Conservation (phyloP, 2,888 invertebrate genomes). For the Folsomia manolachei region DNA sequence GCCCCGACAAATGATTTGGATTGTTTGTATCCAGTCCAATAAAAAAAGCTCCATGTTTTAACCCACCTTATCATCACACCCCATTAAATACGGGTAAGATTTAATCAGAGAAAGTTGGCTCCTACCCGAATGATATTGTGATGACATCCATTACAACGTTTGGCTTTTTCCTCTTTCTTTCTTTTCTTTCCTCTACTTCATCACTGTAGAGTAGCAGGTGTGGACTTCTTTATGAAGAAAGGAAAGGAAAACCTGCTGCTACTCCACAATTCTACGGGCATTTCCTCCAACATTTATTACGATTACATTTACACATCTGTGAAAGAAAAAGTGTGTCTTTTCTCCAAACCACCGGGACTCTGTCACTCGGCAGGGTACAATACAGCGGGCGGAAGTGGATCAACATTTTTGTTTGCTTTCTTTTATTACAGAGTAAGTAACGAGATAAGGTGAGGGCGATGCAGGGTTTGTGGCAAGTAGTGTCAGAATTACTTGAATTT, state of each 20-base stretch:
- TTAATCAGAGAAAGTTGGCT: too few species aligned
- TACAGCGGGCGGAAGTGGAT: background rate
- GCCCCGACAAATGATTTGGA: too few species aligned
- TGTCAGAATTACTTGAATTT: too few species aligned
- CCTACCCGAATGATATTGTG: background rate
- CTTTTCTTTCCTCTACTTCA: background rate
- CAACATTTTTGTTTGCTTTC: background rate
- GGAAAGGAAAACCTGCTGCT: constrained; percentile 47
- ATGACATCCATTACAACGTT: background rate
- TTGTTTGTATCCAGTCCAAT: too few species aligned
- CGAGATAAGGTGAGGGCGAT: background rate
- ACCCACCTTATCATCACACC: background rate
- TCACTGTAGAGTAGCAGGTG: constrained; percentile 14
- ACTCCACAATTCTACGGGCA: constrained; percentile 15
- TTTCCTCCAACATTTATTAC: constrained; percentile 14
- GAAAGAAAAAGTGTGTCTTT: background rate
- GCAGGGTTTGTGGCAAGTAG: background rate
- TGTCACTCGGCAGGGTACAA: background rate
- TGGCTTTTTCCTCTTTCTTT: background rate
- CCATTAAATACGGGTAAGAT: background rate
- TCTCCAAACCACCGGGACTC: background rate
- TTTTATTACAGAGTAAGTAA: background rate
- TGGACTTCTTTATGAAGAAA: constrained; percentile 16
- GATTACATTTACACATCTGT: background rate
- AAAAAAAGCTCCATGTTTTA: too few species aligned